Conservation (phyloP, 2,797 vertebrate genomes). For the Lagocephalus sceleratus region DNA sequence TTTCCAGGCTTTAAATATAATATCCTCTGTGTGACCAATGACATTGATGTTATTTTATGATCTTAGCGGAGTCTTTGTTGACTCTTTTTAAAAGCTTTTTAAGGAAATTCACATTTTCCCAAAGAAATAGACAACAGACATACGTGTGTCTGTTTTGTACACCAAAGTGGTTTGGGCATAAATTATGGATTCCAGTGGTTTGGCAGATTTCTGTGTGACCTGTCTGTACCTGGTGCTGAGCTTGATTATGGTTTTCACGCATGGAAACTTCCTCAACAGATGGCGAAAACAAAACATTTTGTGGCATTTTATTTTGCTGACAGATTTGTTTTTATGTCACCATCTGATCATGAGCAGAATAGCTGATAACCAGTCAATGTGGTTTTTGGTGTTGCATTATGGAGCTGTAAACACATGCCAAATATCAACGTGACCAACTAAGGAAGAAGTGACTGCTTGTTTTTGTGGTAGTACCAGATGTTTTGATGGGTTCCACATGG, state of each 20-base stretch:
- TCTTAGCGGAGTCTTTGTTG: no score
- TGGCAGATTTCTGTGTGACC: conserved; percentile 12
- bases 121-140: neutral
- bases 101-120: no score
- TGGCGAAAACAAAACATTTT: conserved; percentile 14
- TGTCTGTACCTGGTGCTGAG: conserved; percentile 8
- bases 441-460: conserved; percentile 47
- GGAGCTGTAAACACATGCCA: conserved; percentile 16
- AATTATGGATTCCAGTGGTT: conserved; percentile 23
- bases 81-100: no score
- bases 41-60: no score
- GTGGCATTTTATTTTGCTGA: neutral
- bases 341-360: conserved; percentile 27
- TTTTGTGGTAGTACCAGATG: conserved; percentile 56
- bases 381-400: conserved; percentile 25
- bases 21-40: no score
- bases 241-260: conserved; percentile 12
- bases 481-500: conserved; percentile 33
- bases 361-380: conserved; percentile 32
- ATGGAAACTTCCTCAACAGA: conserved; percentile 16
- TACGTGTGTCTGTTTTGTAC: neutral
- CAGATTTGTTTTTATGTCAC: conserved; percentile 42
- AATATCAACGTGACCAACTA: conserved; percentile 31
- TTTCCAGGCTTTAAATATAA: no score
- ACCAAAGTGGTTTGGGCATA: conserved; percentile 18